phyloP scores from a whole-genome alignment of 2,113 vertebrate species.

The Actenoides lindsayi region DNA sequence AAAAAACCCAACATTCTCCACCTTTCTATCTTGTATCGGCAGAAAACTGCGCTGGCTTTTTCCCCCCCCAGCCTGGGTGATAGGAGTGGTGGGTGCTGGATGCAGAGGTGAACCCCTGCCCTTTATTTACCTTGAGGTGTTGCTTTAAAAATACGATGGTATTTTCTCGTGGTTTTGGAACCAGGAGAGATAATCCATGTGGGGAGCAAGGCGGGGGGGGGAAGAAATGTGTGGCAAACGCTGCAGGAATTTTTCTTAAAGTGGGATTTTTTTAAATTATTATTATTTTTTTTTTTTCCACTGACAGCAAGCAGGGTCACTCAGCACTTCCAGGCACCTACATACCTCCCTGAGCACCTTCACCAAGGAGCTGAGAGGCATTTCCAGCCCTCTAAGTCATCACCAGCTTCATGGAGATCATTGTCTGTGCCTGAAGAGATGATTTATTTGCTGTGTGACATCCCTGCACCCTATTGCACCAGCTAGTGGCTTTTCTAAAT shows the following conservation, averaged over 20 bases:
- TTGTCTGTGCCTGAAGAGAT: background rate
- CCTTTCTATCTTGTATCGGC: constrained; percentile 61
- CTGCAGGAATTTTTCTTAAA: background rate
- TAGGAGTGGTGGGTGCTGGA: background rate
- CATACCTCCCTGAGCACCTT: background rate
- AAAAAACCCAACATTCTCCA: constrained; percentile 6
- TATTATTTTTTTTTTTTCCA: no score
- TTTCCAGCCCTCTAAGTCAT: background rate
- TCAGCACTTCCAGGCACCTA: background rate
- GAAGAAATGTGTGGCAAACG: background rate
- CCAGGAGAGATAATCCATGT: background rate
- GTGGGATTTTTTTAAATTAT: background rate
- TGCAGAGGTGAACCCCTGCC: background rate
- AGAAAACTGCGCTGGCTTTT: background rate
- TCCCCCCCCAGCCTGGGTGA: background rate
- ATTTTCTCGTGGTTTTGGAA: constrained; percentile 67
- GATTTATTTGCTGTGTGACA: background rate
- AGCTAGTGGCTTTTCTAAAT: background rate
- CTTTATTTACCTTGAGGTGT: constrained; percentile 62
- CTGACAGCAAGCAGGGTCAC: background rate
- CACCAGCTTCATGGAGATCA: rapidly evolving
- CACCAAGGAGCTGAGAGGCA: background rate
- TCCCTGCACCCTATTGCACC: background rate
- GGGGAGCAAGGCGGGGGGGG: background rate
- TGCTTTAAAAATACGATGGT: constrained; percentile 12